Percentiles rank a stretch among this genome's conserved stretches.
These are phyloP conservation scores for Ormyrus nitidulus DNA, from an alignment of 2,888 invertebrate species.

Conservation along the genomic window DNA sequence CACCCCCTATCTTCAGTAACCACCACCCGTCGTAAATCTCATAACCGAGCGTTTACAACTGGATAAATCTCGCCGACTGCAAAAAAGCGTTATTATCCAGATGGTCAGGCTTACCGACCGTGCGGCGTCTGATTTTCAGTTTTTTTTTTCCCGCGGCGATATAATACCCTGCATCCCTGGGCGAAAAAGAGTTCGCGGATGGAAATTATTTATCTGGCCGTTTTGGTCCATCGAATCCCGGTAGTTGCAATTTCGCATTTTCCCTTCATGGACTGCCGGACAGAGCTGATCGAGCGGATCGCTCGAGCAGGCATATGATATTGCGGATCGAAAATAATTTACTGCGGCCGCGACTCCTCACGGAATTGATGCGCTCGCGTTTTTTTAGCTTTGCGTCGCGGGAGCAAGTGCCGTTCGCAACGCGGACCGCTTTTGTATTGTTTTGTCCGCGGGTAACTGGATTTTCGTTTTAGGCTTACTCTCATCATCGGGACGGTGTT, in stretches of 20 bases:
- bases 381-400: neutral
- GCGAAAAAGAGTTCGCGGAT: conserved; percentile 27
- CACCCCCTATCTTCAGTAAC: neutral
- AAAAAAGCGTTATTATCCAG: too few species aligned
- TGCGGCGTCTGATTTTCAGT: too few species aligned
- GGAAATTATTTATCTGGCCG: conserved; percentile 45
- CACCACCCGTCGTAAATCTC: neutral
- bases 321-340: conserved; percentile 49
- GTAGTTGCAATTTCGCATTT: conserved; percentile 45
- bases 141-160: too few species aligned
- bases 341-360: neutral
- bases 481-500: too few species aligned
- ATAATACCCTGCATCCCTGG: neutral
- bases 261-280: conserved; percentile 40
- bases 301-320: conserved; percentile 33
- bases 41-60: too few species aligned
- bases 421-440: too few species aligned
- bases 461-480: too few species aligned
- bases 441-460: too few species aligned
- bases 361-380: conserved; percentile 5
- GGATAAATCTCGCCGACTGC: too few species aligned
- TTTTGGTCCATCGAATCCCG: conserved; percentile 36
- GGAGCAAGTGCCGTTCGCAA: conserved; percentile 4
- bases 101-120: too few species aligned
- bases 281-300: conserved; percentile 38